Conservation (phyloP, 2,888 invertebrate genomes). For the Tigriopus californicus region DNA sequence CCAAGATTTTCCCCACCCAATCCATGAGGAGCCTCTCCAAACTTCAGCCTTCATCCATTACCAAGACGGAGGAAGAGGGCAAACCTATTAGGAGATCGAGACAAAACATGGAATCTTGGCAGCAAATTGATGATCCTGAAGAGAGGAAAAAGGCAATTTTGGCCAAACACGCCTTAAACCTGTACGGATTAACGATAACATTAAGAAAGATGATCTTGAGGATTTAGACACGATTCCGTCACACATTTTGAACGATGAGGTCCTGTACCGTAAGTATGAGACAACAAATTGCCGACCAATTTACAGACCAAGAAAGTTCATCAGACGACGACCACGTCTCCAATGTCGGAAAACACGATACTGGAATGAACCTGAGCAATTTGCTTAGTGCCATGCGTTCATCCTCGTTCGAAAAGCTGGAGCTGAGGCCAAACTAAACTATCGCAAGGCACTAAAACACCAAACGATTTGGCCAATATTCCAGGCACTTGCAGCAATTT, state of each 20-base stretch:
- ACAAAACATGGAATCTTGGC: background rate
- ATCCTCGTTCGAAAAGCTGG: too few species aligned
- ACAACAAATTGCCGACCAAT: background rate
- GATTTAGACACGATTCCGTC: background rate
- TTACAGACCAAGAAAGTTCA: too few species aligned
- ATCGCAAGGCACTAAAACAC: background rate
- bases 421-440: too few species aligned
- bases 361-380: too few species aligned
- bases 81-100: background rate
- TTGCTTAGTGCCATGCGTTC: too few species aligned
- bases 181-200: too few species aligned
- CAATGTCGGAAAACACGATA: too few species aligned
- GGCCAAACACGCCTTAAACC: slow-evolving; percentile 11
- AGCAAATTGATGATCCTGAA: slow-evolving; percentile 12
- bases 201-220: background rate
- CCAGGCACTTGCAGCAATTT: slow-evolving; percentile 11
- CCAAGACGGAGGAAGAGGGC: background rate
- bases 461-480: background rate
- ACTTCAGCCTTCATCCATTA: background rate
- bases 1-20: too few species aligned
- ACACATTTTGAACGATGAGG: background rate
- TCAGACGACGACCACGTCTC: too few species aligned
- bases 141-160: slow-evolving; percentile 11
- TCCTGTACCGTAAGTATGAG: background rate
- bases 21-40: too few species aligned